These are phyloP conservation scores for Bolinopsis microptera DNA, from an alignment of 37 sponge, comb jelly and placozoan genomes.

Conservation along the genomic window DNA sequence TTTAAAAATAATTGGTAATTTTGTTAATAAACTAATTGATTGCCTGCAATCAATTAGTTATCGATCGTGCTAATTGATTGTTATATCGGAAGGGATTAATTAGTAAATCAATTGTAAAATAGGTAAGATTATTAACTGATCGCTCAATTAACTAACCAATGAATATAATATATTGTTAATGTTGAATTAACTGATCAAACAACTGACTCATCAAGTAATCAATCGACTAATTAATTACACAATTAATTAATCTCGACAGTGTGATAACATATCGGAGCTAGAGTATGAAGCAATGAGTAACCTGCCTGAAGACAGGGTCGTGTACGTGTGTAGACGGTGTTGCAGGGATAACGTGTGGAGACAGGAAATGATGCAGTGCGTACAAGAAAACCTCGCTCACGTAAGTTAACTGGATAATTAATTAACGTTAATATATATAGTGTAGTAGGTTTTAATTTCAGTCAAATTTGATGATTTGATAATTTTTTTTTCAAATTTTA, in stretches of 20 bases:
- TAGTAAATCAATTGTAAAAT: too few relatives aligned
- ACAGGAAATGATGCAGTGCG: not conserved
- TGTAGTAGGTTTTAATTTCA: too few relatives aligned
- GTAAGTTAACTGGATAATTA: not conserved
- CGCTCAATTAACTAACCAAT: too few relatives aligned
- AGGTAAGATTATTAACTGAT: too few relatives aligned
- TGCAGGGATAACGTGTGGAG: not conserved
- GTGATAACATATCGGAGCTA: not conserved
- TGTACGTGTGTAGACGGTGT: slow-evolving; percentile 71
- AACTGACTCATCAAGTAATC: too few relatives aligned
- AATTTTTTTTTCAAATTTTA: too few relatives aligned
- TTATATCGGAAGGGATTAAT: too few relatives aligned
- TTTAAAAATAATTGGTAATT: too few relatives aligned
- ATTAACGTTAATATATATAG: not conserved
- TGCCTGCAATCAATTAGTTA: too few relatives aligned
- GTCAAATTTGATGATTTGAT: not conserved
- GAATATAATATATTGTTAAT: too few relatives aligned
- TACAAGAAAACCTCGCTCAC: not conserved
- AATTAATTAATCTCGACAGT: not conserved
- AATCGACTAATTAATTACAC: not conserved
- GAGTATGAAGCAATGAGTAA: slow-evolving; percentile 80
- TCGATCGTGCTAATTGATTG: too few relatives aligned
- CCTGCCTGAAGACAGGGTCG: slow-evolving; percentile 73
- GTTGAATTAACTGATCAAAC: too few relatives aligned
- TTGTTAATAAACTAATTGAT: not conserved